phyloP scores from a whole-genome alignment of 2,797 vertebrate species.

The Anguilla obscura region DNA sequence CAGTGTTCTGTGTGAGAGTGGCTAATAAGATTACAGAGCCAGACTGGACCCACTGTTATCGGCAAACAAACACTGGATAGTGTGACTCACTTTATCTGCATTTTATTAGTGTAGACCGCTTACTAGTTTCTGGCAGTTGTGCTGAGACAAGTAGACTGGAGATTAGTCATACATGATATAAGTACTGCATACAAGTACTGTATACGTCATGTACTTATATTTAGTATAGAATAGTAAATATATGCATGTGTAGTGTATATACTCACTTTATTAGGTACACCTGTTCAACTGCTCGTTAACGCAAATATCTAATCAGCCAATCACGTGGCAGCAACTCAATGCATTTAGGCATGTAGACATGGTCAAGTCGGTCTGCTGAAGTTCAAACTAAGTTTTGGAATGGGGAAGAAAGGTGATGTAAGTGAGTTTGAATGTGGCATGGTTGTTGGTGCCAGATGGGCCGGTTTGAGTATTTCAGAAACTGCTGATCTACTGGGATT shows the following conservation, averaged over 20 bases:
- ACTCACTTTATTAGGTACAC: background rate
- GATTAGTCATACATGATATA: background rate
- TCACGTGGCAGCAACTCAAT: too few species aligned
- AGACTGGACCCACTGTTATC: background rate
- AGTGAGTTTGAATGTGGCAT: too few species aligned
- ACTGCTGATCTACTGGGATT: too few species aligned
- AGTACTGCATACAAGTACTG: background rate
- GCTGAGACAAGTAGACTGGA: background rate
- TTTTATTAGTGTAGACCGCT: background rate
- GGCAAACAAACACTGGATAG: conserved; percentile 15
- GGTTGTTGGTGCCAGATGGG: too few species aligned
- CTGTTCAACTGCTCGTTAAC: too few species aligned
- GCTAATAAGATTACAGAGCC: background rate
- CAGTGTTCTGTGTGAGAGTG: background rate
- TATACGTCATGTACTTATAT: background rate
- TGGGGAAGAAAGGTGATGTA: too few species aligned
- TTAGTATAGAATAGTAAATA: background rate
- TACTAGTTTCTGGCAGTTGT: background rate
- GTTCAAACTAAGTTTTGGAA: too few species aligned
- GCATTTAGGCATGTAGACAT: too few species aligned
- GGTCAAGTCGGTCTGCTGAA: too few species aligned
- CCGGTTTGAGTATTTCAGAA: too few species aligned
- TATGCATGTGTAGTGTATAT: background rate
- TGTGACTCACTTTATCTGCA: background rate
- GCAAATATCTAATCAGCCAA: too few species aligned